Evolutionary conservation across 1,140 invertebrate species (phyloP), one percentile per base, ranked within the genome.

Genomic region (Tetranychus cinnabarinus): DNA sequence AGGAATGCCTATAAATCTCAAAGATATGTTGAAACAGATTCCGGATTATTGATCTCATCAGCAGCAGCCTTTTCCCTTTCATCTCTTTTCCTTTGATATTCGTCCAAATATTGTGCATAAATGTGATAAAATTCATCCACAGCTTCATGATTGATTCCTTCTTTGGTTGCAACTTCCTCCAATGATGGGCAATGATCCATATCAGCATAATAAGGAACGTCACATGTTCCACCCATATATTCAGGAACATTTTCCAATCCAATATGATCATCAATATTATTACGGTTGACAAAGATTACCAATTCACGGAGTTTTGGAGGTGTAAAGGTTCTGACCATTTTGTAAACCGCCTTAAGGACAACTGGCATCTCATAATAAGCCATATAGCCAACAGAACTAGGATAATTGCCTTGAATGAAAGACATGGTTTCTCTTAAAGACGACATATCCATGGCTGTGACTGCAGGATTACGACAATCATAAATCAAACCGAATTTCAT

Each of bases 361-460:
- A 13, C 63, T 42, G 63, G 61, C 56, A 64, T 37, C 37, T 64
- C 61, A 48, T 64, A 61, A 36, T 37, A 35, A 10, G 34, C 33
- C 45, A 47, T 7, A 46, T 48, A 59, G 8, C 23, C 36, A 35
- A 46, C 34, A 23, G 13, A 45, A n/a, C 6, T 15, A 13, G 58
- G 58, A 59, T 46, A 45, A 45, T 59, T 33, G 6, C 13, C 46
- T 46, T 47, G 58, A 46, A 48, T 46, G 12, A 36, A 46, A 7
- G 13, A 13, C 23, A 59, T 47, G 13, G 36, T n/a, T n/a, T 34
- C 33, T n/a, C 39, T 42, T 23, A 45, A 45, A 15, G 45, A 47
- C 1, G 46, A 31, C 60, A 66, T 63, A 50, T 66, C 65, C 6
- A 61, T 7, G 37, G 63, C 59, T 1, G 45, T 15, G 12, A 64